Percentiles rank a stretch among this genome's conserved stretches.
Conservation (phyloP, 92 coral and sea anemone genomes). For the Palythoa grandiflora region DNA sequence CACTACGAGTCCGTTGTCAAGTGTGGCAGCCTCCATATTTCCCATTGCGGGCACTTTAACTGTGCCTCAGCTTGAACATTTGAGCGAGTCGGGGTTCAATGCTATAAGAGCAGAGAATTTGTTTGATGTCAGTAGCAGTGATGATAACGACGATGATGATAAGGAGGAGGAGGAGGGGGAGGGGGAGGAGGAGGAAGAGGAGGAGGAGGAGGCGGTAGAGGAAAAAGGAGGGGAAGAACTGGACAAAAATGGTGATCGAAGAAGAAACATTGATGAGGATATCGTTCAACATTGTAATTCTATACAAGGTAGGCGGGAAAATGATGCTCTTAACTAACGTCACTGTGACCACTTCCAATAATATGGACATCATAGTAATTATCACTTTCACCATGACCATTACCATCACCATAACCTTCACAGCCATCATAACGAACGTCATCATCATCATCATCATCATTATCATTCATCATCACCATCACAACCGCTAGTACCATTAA, state of each 20-base stretch:
- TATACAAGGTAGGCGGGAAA: not conserved
- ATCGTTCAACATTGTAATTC: not conserved
- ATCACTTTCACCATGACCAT: not conserved
- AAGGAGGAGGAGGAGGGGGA: slow-evolving; percentile 60
- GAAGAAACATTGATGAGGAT: not conserved
- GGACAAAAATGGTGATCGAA: no score
- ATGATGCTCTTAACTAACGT: not conserved
- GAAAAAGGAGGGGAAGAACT: not conserved
- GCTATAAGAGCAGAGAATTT: slow-evolving; percentile 77
- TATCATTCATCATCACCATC: not conserved
- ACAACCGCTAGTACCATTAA: not conserved
- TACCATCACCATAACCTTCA: not conserved
- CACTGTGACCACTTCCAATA: not conserved
- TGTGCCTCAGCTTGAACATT: slow-evolving; percentile 24
- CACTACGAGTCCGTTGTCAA: slow-evolving; percentile 10
- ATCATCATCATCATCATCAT: not conserved
- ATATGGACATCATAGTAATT: not conserved
- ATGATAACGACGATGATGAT: slow-evolving; percentile 62
- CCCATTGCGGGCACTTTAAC: slow-evolving; percentile 29
- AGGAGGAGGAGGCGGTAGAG: slow-evolving; percentile 64
- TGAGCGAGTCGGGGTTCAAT: slow-evolving; percentile 52
- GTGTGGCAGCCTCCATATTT: slow-evolving; percentile 19
- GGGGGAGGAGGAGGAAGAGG: slow-evolving; percentile 65
- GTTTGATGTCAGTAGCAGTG: slow-evolving; percentile 80
- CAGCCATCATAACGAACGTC: not conserved